phyloP scores from a whole-genome alignment of 2,113 vertebrate genomes.

The Poeciliopsis turrubarensis region DNA sequence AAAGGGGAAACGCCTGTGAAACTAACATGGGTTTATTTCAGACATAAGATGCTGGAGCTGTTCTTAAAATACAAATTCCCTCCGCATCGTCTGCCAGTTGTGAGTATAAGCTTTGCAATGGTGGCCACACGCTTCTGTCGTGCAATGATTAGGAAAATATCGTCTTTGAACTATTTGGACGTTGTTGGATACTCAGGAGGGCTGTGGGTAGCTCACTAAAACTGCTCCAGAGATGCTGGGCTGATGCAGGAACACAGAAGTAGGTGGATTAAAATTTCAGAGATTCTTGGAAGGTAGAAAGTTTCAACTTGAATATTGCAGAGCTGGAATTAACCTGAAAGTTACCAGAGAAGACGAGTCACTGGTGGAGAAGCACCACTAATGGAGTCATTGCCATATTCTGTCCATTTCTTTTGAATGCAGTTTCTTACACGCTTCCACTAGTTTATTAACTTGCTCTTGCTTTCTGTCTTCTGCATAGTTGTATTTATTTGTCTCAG shows the following conservation, averaged over 20 bases:
- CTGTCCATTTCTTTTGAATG: too few relatives aligned
- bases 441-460: too few relatives aligned
- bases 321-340: too few relatives aligned
- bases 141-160: neutral
- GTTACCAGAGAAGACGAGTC: too few relatives aligned
- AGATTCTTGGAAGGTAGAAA: too few relatives aligned
- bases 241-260: neutral
- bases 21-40: neutral
- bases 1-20: neutral
- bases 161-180: neutral
- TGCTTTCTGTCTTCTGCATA: too few relatives aligned
- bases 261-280: neutral
- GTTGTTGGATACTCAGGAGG: neutral
- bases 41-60: neutral
- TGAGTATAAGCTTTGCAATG: neutral
- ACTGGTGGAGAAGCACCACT: too few relatives aligned
- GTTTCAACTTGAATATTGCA: too few relatives aligned
- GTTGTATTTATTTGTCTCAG: too few relatives aligned
- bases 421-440: too few relatives aligned
- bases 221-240: neutral
- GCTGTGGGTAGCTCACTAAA: neutral
- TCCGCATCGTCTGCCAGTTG: neutral
- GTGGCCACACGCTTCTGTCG: neutral
- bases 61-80: neutral
- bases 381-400: too few relatives aligned